Base-by-base conservation (phyloP, 2,797 vertebrate genomes). In the Neoniphon sammara region DNA sequence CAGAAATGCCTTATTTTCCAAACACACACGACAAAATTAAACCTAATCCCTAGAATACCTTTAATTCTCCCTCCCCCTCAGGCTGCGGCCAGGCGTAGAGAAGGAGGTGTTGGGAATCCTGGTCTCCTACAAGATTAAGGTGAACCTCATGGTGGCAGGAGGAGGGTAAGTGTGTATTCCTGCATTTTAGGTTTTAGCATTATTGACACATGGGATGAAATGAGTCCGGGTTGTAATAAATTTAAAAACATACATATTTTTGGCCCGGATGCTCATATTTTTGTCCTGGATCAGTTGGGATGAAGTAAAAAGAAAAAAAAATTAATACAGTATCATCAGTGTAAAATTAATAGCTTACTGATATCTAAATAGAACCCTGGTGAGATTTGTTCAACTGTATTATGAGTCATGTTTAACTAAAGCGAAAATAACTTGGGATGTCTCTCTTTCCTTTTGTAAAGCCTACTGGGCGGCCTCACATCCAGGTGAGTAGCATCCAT, bases 71-170 rank as follows among this genome's bases (percentile, higher is more conserved):
- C 49, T 52, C 46, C 66, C 66, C 70, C 69, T 58, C 76, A 98
- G 97, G 7, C 36, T 97, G 85, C 89, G 80, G 49, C 72, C 85
- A 0, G 93, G 93, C 18, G 77, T 95, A 75, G 95, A 97, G 75
- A 98, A 95, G 85, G 96, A 98, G 1, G 85, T 97, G 25, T 52
- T 97, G 87, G 96, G 96, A 82, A 98, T 97, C 77, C 85, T 99
- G 85, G 95, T 98, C 57, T 96, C 95, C 90, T 98, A 98, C 93
- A 98, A 96, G 94, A 87, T 98, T 84, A 97, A 94, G 83, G 93
- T 98, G 80, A 96, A 95, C 90, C 90, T 98, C 75, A 90, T 96
- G 93, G 95, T 97, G 64, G 95, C 95, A 5, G 93, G 96, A 90
- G 96, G 95, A 88, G 96, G 97, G 96, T 97, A 77, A 94, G 92